Evolutionary conservation across 2,797 vertebrate genomes (phyloP), one percentile per base, ranked within the genome.

Genomic region (Siniperca obscura): DNA sequence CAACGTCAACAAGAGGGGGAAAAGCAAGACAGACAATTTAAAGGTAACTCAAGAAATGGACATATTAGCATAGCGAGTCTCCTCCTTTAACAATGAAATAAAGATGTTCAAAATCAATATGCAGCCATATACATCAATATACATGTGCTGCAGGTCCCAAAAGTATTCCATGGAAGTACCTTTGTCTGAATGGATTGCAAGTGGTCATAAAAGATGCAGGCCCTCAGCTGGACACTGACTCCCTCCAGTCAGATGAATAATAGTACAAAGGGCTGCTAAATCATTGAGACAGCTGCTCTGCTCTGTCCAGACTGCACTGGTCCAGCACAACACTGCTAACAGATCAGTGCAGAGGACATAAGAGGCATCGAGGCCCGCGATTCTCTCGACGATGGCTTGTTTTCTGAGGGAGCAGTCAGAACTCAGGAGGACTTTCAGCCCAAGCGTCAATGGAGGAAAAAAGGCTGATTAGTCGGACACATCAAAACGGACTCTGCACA

Each of bases 251-350:
- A 90, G 82, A 94, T 95, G 90, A 95, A 95, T 96, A 95, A 95
- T 95, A 95, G 90, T 94, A 95, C 94, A 95, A 95, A 95, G 93
- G 92, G 85, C 90, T 94, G 86, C 90, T 95, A 91, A 95, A 95
- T 94, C 93, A 95, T 94, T 94, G 91, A 95, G 92, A 91, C 89
- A 88, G 91, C 89, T 90, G 85, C 85, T 90, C 84, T 87, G 89
- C 90, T 89, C 86, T 78, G 86, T 85, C 90, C 86, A 83, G 88
- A 91, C 90, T 82, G 85, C 71, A 66, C 91, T 81, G 83, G 87
- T 81, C 75, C 85, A 84, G 78, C 83, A 89, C 82, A 89, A 86
- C 87, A 85, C 62, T 40, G 88, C 87, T 84, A 89, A 92, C 91
- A 90, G 92, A 93, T 94, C 93, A 93, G 88, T 90, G 88, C 53